Conservation (phyloP, 37 sponge, comb jelly and placozoan species). For the Oscarella lobularis region DNA sequence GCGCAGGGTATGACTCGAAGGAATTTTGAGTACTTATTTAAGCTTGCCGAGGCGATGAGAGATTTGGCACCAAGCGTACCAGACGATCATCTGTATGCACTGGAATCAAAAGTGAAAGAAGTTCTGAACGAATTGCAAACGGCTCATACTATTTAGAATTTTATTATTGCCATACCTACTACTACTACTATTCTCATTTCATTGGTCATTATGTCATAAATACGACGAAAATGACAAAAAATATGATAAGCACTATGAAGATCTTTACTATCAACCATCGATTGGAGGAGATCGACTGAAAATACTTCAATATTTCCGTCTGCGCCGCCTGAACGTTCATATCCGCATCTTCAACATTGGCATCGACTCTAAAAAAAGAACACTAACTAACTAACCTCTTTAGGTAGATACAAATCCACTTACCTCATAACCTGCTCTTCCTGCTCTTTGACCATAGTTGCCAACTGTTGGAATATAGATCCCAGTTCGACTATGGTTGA, state of each 20-base stretch:
- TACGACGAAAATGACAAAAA: conserved; percentile 91
- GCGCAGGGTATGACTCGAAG: conserved; percentile 64
- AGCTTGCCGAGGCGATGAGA: conserved; percentile 58
- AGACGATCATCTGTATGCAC: conserved; percentile 49
- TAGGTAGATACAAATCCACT: not conserved
- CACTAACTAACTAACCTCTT: not conserved
- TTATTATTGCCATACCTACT: not conserved
- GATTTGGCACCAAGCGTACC: conserved; percentile 12
- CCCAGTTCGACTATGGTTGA: conserved; percentile 95
- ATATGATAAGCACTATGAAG: conserved; percentile 78
- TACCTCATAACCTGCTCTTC: conserved; percentile 87
- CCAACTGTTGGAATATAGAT: conserved; percentile 82
- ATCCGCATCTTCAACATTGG: conserved; percentile 72
- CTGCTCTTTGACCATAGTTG: conserved; percentile 94
- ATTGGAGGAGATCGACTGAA: conserved; percentile 89
- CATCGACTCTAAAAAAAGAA: conserved; percentile 59
- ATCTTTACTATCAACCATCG: conserved; percentile 98
- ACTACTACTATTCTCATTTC: too few species aligned
- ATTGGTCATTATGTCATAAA: conserved; percentile 48
- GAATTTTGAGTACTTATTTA: conserved; percentile 78
- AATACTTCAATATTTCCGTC: conserved; percentile 92
- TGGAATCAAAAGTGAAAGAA: not conserved
- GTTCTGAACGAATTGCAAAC: too few species aligned
- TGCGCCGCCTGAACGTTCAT: conserved; percentile 93
- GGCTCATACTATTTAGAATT: too few species aligned